Evolutionary conservation across 2,113 vertebrate genomes (phyloP), one percentile per base, ranked within the genome.

Genomic region (Odocoileus virginianus): DNA sequence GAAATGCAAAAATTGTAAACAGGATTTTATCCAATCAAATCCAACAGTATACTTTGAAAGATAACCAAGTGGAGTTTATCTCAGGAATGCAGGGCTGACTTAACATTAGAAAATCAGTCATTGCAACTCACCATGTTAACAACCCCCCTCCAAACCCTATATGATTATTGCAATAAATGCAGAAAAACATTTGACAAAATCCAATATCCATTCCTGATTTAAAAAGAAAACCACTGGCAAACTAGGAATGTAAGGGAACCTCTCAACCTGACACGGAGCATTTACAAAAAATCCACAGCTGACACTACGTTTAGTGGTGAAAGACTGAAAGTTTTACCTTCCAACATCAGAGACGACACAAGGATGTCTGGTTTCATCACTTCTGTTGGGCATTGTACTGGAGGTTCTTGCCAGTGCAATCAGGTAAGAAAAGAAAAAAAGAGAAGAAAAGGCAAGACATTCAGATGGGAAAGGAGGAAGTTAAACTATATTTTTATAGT

Each of bases 91-190:
- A 89, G 71, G 11, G 2, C 91, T 76, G 33, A 25, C 74, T 92
- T 92, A 89, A 60, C 79, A 30, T 92, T 58, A 94, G 92, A 61
- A 94, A 92, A 89, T 82, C 7, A 79, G 40, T 85, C 30, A 79
- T 5, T 52, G 14, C 30, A 83, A 47, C 47, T 92, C 43, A 61
- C 54, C 60, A 27, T 61, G 12, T 83, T 30, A 91, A 82, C 43
- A 52, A 82, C 13, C 25, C 47, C 47, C 16, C 47, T 81, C 78
- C 47, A 81, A 86, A 85, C 55, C 5, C 78, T 47, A 11, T 64
- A 71, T 74, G 85, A 57, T 83, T 23, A 67, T 67, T 83, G 55
- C 28, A 93, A 54, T 93, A 96, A 95, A 97, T 83, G n/a, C 47
- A 91, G 74, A 91, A 91, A 81, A 87, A 19, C 64, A 81, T 81